Percentiles rank a stretch among this genome's conserved stretches.
phyloP scores from a whole-genome alignment of 2,888 invertebrate species.

The Mantis religiosa region DNA sequence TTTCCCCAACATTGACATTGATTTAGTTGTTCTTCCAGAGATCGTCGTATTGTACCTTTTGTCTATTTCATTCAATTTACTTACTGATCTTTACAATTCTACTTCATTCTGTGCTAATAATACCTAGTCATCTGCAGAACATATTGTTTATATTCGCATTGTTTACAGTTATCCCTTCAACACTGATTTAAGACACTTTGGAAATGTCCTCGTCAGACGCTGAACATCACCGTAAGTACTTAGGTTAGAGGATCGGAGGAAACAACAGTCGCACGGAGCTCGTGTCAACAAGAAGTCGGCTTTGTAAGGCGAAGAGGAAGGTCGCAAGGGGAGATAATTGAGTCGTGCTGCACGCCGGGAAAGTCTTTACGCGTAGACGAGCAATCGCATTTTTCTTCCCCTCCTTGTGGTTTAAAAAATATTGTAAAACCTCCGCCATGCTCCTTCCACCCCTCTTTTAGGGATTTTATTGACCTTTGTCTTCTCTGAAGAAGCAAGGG shows the following conservation, averaged over 20 bases:
- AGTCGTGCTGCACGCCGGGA: slow-evolving; percentile 15
- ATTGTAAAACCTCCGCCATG: slow-evolving; percentile 12
- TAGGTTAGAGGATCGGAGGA: not conserved
- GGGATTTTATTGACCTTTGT: slow-evolving; percentile 1
- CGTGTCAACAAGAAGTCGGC: not conserved
- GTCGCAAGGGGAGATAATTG: not conserved
- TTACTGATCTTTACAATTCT: too few relatives aligned
- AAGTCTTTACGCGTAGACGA: slow-evolving; percentile 9
- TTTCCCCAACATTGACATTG: too few relatives aligned
- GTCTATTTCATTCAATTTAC: too few relatives aligned
- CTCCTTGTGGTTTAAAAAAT: slow-evolving; percentile 3
- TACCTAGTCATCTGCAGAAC: too few relatives aligned
- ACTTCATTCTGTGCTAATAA: too few relatives aligned
- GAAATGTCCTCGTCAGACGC: too few relatives aligned
- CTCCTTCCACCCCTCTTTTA: not conserved
- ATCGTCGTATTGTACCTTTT: too few relatives aligned
- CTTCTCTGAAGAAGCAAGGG: not conserved
- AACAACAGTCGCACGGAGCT: not conserved
- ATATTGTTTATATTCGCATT: too few relatives aligned
- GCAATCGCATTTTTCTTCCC: slow-evolving; percentile 12
- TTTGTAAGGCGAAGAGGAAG: not conserved
- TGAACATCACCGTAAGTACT: not conserved
- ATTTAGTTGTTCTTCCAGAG: too few relatives aligned
- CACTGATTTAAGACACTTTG: too few relatives aligned
- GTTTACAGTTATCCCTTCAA: too few relatives aligned